phyloP scores from a whole-genome alignment of 1,140 invertebrate species.

The Mya arenaria region DNA sequence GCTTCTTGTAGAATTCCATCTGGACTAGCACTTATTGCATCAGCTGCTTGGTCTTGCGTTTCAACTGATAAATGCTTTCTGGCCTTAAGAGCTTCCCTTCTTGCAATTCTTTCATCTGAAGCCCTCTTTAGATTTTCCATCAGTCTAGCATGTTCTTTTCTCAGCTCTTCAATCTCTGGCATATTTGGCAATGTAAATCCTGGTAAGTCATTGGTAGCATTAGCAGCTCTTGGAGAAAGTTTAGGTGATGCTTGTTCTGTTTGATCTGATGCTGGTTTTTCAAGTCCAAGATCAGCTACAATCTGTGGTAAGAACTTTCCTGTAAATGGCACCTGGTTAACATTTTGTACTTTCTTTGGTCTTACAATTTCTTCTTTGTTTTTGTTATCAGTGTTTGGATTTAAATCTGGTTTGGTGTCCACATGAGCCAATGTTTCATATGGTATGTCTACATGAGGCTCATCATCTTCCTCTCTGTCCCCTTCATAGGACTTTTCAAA shows the following conservation, averaged over 20 bases:
- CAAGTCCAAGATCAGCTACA: slow-evolving; percentile 26
- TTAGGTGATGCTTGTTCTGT: background rate
- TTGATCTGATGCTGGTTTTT: background rate
- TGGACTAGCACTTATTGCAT: too few species aligned
- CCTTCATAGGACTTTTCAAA: too few species aligned
- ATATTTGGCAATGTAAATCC: slow-evolving; percentile 41
- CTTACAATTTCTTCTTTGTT: too few species aligned
- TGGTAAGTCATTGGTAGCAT: slow-evolving; percentile 7
- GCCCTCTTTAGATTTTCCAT: slow-evolving; percentile 53
- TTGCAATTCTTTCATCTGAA: slow-evolving; percentile 44
- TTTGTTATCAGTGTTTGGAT: too few species aligned
- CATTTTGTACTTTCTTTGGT: too few species aligned
- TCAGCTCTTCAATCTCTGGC: slow-evolving; percentile 45
- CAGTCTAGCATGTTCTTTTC: slow-evolving; percentile 44
- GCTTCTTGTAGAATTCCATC: too few species aligned
- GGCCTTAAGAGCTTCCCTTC: slow-evolving; percentile 38
- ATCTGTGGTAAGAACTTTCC: slow-evolving; percentile 18
- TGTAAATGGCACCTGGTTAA: background rate
- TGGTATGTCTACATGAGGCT: too few species aligned
- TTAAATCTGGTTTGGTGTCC: background rate
- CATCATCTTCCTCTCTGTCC: too few species aligned
- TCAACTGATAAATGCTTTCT: too few species aligned
- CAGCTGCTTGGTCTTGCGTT: too few species aligned
- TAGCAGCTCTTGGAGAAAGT: background rate
- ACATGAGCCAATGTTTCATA: background rate